Conservation (phyloP, 1,140 invertebrate genomes). For the Procambarus virginalis region DNA sequence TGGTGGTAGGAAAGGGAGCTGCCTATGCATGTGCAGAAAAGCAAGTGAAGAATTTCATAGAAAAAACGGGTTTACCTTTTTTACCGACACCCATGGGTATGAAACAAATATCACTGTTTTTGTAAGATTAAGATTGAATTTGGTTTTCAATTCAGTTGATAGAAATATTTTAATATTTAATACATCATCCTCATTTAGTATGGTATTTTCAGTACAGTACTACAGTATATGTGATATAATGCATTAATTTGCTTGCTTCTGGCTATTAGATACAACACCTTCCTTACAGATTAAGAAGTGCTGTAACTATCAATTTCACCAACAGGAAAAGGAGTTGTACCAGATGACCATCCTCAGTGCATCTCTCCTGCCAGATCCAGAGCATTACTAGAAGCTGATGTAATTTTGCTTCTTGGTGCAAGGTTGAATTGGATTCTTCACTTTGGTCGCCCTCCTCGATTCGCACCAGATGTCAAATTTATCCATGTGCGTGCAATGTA, state of each 20-base stretch:
- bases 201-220: too few relatives aligned
- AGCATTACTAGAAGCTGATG: constrained; percentile 90
- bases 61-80: constrained; percentile 86
- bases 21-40: constrained; percentile 88
- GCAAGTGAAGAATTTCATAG: constrained; percentile 82
- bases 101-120: constrained; percentile 73
- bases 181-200: too few relatives aligned
- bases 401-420: constrained; percentile 91
- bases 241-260: too few relatives aligned
- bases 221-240: too few relatives aligned
- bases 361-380: constrained; percentile 89
- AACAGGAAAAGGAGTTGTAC: constrained; percentile 87
- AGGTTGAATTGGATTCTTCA: constrained; percentile 98
- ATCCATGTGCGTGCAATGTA: constrained; percentile 82
- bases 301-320: neutral
- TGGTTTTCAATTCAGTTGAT: too few relatives aligned
- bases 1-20: constrained; percentile 95
- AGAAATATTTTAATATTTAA: too few relatives aligned
- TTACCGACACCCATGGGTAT: constrained; percentile 95
- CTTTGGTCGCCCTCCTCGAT: constrained; percentile 93
- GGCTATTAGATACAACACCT: too few relatives aligned
- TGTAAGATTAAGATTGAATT: too few relatives aligned
- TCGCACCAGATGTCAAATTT: constrained; percentile 86
- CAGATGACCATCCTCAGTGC: constrained; percentile 85
- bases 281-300: too few relatives aligned